Conservation (phyloP, 2,797 vertebrate species). For the Cyclopterus lumpus region DNA sequence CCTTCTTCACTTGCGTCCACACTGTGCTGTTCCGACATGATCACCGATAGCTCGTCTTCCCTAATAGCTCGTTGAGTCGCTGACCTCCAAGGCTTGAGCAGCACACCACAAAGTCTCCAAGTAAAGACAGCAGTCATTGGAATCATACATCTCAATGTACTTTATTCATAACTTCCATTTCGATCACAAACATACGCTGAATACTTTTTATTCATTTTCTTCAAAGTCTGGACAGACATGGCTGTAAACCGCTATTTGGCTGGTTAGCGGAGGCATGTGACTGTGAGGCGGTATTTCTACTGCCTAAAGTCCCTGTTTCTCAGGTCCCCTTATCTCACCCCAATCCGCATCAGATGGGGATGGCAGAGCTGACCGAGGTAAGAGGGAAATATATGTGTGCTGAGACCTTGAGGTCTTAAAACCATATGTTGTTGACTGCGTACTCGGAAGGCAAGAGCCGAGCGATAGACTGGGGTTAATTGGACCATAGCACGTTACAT, state of each 20-base stretch:
- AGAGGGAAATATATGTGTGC: conserved; percentile 32
- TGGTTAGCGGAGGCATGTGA: too few relatives aligned
- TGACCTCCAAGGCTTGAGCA: not conserved
- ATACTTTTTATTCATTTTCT: not conserved
- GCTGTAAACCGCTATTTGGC: too few relatives aligned
- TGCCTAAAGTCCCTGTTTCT: not conserved
- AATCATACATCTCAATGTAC: not conserved
- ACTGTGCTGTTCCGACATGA: not conserved
- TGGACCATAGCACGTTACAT: conserved; percentile 48
- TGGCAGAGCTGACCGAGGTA: conserved; percentile 43
- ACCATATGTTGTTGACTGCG: conserved; percentile 62
- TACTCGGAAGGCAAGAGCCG: conserved; percentile 45
- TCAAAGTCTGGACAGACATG: not conserved
- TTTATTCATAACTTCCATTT: not conserved
- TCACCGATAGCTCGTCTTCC: not conserved
- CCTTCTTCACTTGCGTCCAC: not conserved
- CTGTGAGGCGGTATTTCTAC: not conserved
- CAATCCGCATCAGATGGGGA: conserved; percentile 53
- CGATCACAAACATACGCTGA: not conserved
- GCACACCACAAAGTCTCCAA: not conserved
- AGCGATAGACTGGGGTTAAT: conserved; percentile 53
- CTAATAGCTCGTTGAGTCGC: not conserved
- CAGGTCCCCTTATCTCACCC: conserved; percentile 33
- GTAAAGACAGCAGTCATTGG: not conserved
- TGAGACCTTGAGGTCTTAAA: conserved; percentile 54